These are phyloP conservation scores for Tenthredo mesomela DNA, from an alignment of 2,888 invertebrate genomes.

Conservation along the genomic window DNA sequence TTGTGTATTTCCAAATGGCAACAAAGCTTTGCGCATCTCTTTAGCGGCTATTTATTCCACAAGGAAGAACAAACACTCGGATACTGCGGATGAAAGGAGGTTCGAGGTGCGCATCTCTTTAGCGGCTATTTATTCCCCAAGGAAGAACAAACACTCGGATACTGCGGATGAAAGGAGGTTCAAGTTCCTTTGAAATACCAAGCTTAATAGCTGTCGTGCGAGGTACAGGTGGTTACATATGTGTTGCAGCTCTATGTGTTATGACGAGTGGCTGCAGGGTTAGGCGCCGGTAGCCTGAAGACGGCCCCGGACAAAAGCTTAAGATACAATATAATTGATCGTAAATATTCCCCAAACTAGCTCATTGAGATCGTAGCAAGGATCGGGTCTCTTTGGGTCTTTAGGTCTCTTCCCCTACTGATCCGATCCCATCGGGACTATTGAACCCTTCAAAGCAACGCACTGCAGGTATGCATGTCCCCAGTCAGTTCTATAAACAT, in stretches of 20 bases:
- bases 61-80: background rate
- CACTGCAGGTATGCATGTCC: slow-evolving; percentile 63
- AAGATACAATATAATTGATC: slow-evolving; percentile 66
- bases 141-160: background rate
- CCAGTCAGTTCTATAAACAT: slow-evolving; percentile 70
- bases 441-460: slow-evolving; percentile 50
- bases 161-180: background rate
- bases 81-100: too few relatives aligned
- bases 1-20: background rate
- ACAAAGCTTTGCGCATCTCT: background rate
- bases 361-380: slow-evolving; percentile 35
- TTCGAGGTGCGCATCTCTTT: too few relatives aligned
- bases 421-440: slow-evolving; percentile 24
- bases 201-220: background rate
- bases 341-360: slow-evolving; percentile 64
- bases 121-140: too few relatives aligned
- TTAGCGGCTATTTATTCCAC: too few relatives aligned
- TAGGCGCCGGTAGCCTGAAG: slow-evolving; percentile 44
- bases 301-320: slow-evolving; percentile 36
- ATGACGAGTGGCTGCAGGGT: background rate
- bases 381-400: slow-evolving; percentile 5
- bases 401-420: background rate
- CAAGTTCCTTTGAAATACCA: background rate
- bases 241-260: background rate
- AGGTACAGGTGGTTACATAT: background rate